These are phyloP conservation scores for Antigone vipio DNA, from an alignment of 2,113 vertebrate genomes.

Conservation along the genomic window DNA sequence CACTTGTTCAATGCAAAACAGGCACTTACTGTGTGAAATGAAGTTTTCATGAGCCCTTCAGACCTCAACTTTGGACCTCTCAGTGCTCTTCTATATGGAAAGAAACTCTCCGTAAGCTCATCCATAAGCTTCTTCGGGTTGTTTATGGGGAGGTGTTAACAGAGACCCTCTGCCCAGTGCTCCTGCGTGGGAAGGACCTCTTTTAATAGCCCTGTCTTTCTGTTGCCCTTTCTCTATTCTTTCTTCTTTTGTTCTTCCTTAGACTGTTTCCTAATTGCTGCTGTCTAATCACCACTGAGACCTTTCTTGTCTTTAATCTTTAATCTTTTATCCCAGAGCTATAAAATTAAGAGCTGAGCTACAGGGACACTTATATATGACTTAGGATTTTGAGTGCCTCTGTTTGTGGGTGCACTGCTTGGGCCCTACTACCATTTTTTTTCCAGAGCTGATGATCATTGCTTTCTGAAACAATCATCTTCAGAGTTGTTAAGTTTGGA, in stretches of 20 bases:
- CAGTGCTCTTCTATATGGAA: not conserved
- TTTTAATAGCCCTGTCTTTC: constrained; percentile 55
- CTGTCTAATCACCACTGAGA: constrained; percentile 17
- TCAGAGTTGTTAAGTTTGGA: not conserved
- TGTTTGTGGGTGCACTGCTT: not conserved
- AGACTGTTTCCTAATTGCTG: constrained; percentile 17
- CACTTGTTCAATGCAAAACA: not conserved
- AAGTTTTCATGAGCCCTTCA: constrained; percentile 26
- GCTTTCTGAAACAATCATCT: not conserved
- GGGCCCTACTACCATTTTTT: not conserved
- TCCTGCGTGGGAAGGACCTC: constrained; percentile 55
- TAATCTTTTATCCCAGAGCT: not conserved
- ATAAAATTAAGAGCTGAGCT: not conserved
- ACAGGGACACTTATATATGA: not conserved
- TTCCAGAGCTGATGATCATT: not conserved
- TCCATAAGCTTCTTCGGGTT: not conserved
- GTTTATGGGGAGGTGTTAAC: not conserved
- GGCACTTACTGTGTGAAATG: not conserved
- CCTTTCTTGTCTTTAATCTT: not conserved
- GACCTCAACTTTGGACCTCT: constrained; percentile 23
- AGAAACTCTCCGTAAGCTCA: not conserved
- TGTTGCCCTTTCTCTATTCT: constrained; percentile 17
- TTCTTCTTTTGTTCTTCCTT: constrained; percentile 4
- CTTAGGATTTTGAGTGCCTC: not conserved
- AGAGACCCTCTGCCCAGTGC: constrained; percentile 57